A percentile compares a stretch with the other conserved stretches of the same genome.
Conservation (phyloP, 2,797 vertebrate genomes). For the Sebastes cheni region DNA sequence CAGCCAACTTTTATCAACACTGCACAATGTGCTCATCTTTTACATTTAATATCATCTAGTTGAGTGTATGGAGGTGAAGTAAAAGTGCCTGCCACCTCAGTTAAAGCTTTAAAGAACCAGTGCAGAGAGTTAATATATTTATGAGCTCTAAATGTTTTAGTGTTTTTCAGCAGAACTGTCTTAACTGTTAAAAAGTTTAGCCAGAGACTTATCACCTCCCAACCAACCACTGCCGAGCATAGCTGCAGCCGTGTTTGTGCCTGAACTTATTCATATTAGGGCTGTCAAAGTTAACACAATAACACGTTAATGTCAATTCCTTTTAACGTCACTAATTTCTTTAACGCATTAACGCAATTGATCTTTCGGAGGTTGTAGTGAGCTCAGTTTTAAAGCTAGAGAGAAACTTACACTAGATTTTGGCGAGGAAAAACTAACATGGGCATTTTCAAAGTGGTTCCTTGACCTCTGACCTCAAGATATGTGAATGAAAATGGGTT, state of each 20-base stretch:
- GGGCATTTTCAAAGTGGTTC: background rate
- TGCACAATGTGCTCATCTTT: background rate
- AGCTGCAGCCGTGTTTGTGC: background rate
- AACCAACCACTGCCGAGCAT: conserved; percentile 13
- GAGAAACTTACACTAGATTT: background rate
- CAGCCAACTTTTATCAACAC: background rate
- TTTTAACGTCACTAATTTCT: background rate
- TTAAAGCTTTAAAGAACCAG: conserved; percentile 9
- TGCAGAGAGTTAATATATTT: conserved; percentile 32
- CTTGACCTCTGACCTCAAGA: background rate
- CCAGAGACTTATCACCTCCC: conserved; percentile 12
- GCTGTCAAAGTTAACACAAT: background rate
- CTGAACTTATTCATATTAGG: background rate
- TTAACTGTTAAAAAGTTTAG: conserved; percentile 25
- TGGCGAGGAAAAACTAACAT: background rate
- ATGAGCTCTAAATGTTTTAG: conserved; percentile 41
- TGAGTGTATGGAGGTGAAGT: background rate
- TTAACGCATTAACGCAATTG: background rate
- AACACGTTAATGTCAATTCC: background rate
- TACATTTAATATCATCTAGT: background rate
- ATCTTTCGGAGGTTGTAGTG: background rate
- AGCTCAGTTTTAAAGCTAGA: background rate
- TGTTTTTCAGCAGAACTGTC: conserved; percentile 14
- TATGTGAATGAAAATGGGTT: no score
- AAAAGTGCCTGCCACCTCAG: background rate